A percentile compares a stretch with the other conserved stretches of the same genome.
phyloP scores from a whole-genome alignment of 2,113 vertebrate species.

The Nestor notabilis region DNA sequence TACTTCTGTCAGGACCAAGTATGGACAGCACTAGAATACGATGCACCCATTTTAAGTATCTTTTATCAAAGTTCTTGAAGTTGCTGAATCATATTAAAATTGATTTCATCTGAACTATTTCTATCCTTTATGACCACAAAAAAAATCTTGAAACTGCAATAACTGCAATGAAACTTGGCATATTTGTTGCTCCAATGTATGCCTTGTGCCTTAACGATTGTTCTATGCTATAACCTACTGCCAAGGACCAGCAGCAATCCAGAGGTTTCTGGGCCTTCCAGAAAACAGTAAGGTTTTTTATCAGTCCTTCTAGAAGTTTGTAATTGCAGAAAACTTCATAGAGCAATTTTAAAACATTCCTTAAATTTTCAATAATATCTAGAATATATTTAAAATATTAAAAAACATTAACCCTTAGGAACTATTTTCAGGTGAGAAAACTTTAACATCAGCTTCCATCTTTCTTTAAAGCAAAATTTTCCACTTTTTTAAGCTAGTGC shows the following conservation, averaged over 20 bases:
- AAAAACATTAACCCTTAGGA: neutral
- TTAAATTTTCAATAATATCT: neutral
- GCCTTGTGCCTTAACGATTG: neutral
- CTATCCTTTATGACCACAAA: neutral
- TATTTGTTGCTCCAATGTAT: neutral
- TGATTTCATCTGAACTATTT: neutral
- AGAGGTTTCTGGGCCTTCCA: neutral
- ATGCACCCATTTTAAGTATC: neutral
- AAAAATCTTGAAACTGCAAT: neutral
- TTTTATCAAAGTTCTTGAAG: neutral
- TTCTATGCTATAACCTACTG: neutral
- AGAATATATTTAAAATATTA: neutral
- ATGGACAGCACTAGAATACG: conserved; percentile 4
- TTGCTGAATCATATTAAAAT: neutral
- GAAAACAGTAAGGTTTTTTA: neutral
- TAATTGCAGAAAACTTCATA: neutral
- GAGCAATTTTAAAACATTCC: neutral
- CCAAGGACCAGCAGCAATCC: neutral
- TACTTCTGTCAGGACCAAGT: neutral
- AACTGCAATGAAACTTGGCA: neutral
- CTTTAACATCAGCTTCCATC: neutral
- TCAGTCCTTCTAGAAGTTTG: neutral
- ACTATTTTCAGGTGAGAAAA: neutral
- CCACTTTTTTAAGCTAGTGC: neutral
- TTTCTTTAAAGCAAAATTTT: neutral